A percentile compares a stretch with the other conserved stretches of the same genome.
phyloP scores from a whole-genome alignment of 2,113 vertebrate species.

The Crocuta crocuta region DNA sequence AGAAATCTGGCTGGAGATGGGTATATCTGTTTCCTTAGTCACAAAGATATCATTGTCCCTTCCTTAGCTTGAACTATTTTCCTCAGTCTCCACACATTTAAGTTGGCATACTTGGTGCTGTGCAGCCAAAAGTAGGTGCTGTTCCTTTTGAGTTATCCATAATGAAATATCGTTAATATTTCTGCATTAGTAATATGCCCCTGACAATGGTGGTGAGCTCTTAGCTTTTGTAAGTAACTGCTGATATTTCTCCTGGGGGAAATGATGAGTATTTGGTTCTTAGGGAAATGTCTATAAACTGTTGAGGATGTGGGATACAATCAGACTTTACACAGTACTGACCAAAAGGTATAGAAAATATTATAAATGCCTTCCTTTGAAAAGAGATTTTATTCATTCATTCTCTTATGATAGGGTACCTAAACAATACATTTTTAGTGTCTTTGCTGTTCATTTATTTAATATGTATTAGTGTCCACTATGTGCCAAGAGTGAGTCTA shows the following conservation, averaged over 20 bases:
- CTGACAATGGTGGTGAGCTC: neutral
- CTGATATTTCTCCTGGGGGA: slow-evolving; percentile 26
- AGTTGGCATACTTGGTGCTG: neutral
- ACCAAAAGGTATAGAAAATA: neutral
- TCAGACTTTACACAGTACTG: neutral
- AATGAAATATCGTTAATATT: neutral
- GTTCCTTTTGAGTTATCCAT: neutral
- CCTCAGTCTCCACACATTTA: neutral
- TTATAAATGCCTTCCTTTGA: slow-evolving; percentile 13
- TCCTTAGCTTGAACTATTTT: neutral
- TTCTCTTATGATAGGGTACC: neutral
- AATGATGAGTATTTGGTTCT: neutral
- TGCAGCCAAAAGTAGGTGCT: neutral
- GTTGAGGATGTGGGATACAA: neutral
- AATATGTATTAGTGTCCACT: slow-evolving; percentile 31
- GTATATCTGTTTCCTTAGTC: slow-evolving; percentile 24
- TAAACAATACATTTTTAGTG: slow-evolving; percentile 10
- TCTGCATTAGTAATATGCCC: neutral
- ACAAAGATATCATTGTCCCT: neutral
- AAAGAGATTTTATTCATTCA: neutral
- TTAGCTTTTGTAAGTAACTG: neutral
- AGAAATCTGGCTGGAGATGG: neutral
- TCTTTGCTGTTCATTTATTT: neutral
- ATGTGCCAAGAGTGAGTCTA: neutral
- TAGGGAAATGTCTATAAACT: neutral